A percentile compares a stretch with the other conserved stretches of the same genome.
Evolutionary conservation across 1,140 invertebrate genomes (phyloP).

Genomic region (Hetaerina americana): DNA sequence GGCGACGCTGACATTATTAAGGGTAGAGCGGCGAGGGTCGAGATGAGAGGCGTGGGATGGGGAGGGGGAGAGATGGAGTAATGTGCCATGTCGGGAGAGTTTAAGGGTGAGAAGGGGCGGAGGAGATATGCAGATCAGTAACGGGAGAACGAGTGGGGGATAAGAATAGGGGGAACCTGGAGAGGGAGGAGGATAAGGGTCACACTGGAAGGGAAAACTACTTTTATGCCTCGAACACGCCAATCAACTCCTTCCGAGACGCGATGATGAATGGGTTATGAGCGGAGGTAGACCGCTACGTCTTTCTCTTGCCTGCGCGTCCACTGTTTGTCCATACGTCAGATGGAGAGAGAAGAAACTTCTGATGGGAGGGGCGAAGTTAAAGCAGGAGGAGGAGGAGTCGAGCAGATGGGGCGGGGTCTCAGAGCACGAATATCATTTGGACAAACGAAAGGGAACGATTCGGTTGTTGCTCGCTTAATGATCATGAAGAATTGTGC

Average conservation of each 20-base stretch:
- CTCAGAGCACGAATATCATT: not conserved
- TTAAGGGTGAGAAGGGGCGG: not conserved
- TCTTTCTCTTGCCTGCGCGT: too few relatives aligned
- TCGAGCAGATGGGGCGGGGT: not conserved
- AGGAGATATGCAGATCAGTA: not conserved
- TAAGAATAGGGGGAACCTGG: too few relatives aligned
- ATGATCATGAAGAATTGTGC: too few relatives aligned
- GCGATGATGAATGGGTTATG: not conserved
- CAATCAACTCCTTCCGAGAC: not conserved
- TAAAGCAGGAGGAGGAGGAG: not conserved
- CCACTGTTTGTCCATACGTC: not conserved
- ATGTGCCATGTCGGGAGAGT: not conserved
- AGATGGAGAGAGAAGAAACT: not conserved
- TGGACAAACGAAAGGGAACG: too few relatives aligned
- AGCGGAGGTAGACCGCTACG: not conserved
- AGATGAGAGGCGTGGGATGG: not conserved
- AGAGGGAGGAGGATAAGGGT: not conserved
- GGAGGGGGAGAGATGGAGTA: not conserved
- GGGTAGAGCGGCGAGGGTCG: not conserved
- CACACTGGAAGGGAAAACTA: not conserved
- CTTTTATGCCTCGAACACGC: not conserved
- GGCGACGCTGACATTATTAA: not conserved
- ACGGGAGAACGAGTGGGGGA: too few relatives aligned
- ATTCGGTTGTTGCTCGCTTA: too few relatives aligned
- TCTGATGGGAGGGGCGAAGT: not conserved